Percentiles rank a stretch among this genome's conserved stretches.
These are phyloP conservation scores for Clarias fuscus DNA, from an alignment of 2,797 vertebrate genomes.

Conservation along the genomic window DNA sequence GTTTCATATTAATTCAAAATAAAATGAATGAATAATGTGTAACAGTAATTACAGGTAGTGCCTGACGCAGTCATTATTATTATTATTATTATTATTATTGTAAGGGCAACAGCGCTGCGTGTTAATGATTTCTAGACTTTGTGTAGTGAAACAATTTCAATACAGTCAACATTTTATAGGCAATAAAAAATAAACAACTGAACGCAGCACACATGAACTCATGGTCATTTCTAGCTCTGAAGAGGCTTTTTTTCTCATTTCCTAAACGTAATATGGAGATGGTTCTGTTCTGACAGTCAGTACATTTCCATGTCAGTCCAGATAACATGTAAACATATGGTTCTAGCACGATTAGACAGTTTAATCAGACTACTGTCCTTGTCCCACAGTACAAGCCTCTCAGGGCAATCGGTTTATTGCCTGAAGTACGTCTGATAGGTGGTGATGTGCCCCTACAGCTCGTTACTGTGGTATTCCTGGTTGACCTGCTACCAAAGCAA, in stretches of 20 bases:
- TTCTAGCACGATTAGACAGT: too few species aligned
- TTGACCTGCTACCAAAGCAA: too few species aligned
- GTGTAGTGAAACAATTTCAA: background rate
- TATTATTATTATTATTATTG: too few species aligned
- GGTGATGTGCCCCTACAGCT: too few species aligned
- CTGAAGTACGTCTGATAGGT: too few species aligned
- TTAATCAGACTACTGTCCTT: too few species aligned
- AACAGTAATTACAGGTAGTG: background rate
- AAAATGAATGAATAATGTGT: background rate
- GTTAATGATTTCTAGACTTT: background rate
- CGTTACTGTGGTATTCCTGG: too few species aligned
- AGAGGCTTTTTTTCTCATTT: background rate
- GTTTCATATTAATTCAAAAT: background rate
- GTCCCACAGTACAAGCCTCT: too few species aligned
- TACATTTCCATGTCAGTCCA: too few species aligned
- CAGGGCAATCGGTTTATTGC: too few species aligned
- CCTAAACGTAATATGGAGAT: background rate
- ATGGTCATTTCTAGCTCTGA: background rate
- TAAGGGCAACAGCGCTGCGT: too few species aligned
- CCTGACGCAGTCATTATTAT: background rate
- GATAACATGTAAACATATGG: too few species aligned
- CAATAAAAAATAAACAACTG: background rate
- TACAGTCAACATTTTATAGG: background rate
- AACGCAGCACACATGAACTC: background rate
- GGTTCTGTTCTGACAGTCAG: background rate